These are phyloP conservation scores for Melanchra persicariae DNA, from an alignment of 2,888 invertebrate species.

Conservation along the genomic window DNA sequence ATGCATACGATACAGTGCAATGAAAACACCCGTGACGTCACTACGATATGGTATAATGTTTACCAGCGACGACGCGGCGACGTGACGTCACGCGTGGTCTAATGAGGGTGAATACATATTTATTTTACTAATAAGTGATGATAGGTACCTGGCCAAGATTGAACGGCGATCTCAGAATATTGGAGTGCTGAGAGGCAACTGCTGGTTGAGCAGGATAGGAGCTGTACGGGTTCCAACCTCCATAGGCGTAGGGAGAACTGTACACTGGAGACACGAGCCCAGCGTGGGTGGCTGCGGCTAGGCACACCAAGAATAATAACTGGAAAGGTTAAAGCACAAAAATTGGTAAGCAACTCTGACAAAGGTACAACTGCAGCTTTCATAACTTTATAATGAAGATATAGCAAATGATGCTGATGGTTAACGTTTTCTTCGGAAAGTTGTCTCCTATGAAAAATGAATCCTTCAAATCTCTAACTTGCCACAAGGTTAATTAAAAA, in stretches of 20 bases:
- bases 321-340: constrained; percentile 61
- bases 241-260: constrained; percentile 76
- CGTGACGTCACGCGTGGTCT: too few relatives aligned
- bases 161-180: constrained; percentile 92
- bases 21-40: too few relatives aligned
- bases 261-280: constrained; percentile 82
- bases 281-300: constrained; percentile 75
- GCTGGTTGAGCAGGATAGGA: constrained; percentile 86
- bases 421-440: background rate
- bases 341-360: background rate
- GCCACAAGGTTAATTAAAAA: background rate
- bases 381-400: background rate
- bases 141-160: constrained; percentile 92
- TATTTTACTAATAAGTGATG: too few relatives aligned
- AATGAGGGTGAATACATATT: too few relatives aligned
- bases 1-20: too few relatives aligned
- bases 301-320: constrained; percentile 78
- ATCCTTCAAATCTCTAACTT: too few relatives aligned
- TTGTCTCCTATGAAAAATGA: background rate
- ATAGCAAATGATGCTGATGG: background rate
- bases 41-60: too few relatives aligned
- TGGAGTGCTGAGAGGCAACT: constrained; percentile 91
- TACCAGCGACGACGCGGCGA: too few relatives aligned
- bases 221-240: constrained; percentile 85
- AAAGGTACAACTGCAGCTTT: background rate